Evolutionary conservation across 2,113 vertebrate species (phyloP), one percentile per base, ranked within the genome.

Genomic region (Vanacampus margaritifer): DNA sequence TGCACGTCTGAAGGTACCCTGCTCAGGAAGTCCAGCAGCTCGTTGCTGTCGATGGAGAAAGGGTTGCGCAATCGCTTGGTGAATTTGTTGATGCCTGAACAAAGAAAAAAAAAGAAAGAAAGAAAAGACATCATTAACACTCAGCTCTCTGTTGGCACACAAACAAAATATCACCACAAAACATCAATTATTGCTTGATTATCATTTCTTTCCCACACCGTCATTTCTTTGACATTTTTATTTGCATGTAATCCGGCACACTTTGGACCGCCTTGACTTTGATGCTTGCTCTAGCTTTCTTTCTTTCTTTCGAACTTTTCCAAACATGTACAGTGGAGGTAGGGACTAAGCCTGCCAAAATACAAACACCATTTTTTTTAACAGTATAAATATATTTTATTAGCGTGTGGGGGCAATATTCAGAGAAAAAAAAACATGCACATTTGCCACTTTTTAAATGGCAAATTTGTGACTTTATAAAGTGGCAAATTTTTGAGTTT

Each of bases 31-130:
- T 98, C 95, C 73, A 98, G 90, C 48, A 98, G 85, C 79, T 99
- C 97, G 68, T 96, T 99, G 91, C 95, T 99, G 87, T 98, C 93
- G 2, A 99, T 95, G 89, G 94, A 89, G 21, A 96, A 97, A 17
- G 96, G 97, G 82, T 95, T 97, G 87, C 96, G 92, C 74, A 99
- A 89, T 90, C 94, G 99, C 95, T 99, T 99, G 70, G 97, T 99
- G 88, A 99, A 99, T 92, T 98, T 99, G 93, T 98, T 95, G 92
- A 99, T 94, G 83, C 97, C 97, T 99, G 83, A 79, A 79, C 84
- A 79, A 14, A 9, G n/a, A n/a, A 57, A 17, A 9, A 10, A 10
- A 21, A 2, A n/a, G 19, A 2, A 32, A 12, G 35, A 28, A 58
- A 58, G 17, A 21, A 58, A 19, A 80, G 72, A 26, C 84, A 82